Base-by-base conservation (phyloP, 1,140 invertebrate genomes). In the Papilio helenus region DNA sequence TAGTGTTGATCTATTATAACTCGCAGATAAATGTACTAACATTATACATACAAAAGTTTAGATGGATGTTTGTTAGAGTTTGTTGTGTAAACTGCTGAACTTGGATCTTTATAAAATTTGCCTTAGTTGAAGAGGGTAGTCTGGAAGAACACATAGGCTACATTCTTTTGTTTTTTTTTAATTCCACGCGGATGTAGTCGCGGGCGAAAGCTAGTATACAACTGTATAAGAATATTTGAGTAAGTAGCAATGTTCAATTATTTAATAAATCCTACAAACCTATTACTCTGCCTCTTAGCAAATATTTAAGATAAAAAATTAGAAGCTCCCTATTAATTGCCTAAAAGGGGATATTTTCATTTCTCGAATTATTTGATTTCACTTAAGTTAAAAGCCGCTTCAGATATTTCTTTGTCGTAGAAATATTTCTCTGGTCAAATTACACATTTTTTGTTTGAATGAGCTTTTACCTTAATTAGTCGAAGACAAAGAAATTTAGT, bases 341-440 rank as follows among this genome's bases (percentile, higher is more conserved):
- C 61, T 68, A 16, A 68, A 68, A 68, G 10, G 58, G n/a, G 23
- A 61, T 61, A 61, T 68, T 68, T 68, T 68, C 23, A 16, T 68
- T 29, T 68, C 61, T 68, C 61, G 26, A 68, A 68, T 68, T 68
- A 68, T 68, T 68, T 68, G 61, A 68, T 68, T 29, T 68, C 61
- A 68, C 61, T 68, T 68, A 68, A 68, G 26, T 68, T 68, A 68
- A 68, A 68, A 68, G 61, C 61, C 61, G 26, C 26, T 68, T 68
- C 26, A 68, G 61, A 68, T 68, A 68, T 68, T 68, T 68, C 26
- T 68, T 34, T 68, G 26, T 34, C 23, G 23, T 29, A 34, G 34
- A 68, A 68, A 68, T 68, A 29, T 68, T 29, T 68, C 26, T 29
- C 61, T 29, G 61, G 61, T 68, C 26, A 68, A 68, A 68, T 68